phyloP scores from a whole-genome alignment of 2,113 vertebrate species.

The Poecile atricapillus region DNA sequence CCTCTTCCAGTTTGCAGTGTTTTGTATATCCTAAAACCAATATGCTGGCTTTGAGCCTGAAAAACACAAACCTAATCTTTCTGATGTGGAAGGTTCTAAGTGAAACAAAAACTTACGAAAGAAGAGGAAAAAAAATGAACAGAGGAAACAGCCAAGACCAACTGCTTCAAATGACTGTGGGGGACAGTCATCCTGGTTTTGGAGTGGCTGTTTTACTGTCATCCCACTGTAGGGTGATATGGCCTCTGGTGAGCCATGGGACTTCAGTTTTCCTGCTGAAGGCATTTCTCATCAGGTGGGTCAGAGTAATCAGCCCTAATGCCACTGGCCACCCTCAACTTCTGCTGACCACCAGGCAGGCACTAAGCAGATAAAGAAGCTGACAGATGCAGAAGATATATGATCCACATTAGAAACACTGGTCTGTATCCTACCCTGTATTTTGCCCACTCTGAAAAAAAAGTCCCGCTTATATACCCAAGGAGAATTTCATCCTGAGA shows the following conservation, averaged over 20 bases:
- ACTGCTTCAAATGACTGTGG: background rate
- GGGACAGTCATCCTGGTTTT: background rate
- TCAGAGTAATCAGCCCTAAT: background rate
- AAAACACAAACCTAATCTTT: background rate
- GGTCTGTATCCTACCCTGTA: fast-evolving
- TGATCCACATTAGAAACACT: background rate
- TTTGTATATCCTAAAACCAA: background rate
- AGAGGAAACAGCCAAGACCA: background rate
- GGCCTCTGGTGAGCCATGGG: background rate
- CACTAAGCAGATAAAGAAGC: background rate
- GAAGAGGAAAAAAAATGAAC: background rate
- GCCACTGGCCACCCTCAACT: background rate
- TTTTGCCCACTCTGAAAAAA: background rate
- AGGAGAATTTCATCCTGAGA: background rate
- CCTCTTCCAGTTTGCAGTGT: background rate
- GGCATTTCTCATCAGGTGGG: background rate
- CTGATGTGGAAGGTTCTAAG: background rate
- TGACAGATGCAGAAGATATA: background rate
- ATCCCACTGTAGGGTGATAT: background rate
- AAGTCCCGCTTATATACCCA: background rate
- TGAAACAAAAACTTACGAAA: background rate
- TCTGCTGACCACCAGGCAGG: background rate
- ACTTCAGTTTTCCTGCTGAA: background rate
- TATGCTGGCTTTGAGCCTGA: background rate
- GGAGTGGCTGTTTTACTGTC: background rate